Conservation (phyloP, 2,797 vertebrate species). For the Sebastolobus alascanus region DNA sequence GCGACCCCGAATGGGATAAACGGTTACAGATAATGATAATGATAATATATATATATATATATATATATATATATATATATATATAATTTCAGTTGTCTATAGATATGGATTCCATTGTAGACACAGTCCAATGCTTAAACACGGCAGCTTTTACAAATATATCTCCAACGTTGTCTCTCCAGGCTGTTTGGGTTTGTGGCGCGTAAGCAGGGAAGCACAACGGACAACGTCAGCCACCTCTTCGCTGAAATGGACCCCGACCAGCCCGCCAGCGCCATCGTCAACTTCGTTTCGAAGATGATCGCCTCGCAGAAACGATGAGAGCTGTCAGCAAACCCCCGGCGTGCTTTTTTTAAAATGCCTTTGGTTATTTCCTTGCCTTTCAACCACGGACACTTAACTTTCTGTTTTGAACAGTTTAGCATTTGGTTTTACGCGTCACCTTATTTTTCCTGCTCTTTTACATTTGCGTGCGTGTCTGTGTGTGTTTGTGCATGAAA, state of each 20-base stretch:
- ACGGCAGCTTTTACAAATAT: accelerated
- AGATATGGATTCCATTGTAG: not conserved
- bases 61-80: not conserved
- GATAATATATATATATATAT: too few species aligned
- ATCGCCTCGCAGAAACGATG: constrained; percentile 94
- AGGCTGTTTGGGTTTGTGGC: constrained; percentile 99
- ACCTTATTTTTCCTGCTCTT: constrained; percentile 71
- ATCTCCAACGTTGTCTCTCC: not conserved
- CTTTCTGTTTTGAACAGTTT: constrained; percentile 51
- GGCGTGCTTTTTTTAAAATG: constrained; percentile 31
- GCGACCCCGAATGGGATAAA: too few species aligned
- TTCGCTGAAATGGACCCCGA: constrained; percentile 96
- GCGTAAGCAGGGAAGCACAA: constrained; percentile 97
- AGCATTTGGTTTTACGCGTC: constrained; percentile 52
- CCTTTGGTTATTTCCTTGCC: constrained; percentile 63
- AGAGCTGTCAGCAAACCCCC: constrained; percentile 71
- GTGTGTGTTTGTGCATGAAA: not conserved
- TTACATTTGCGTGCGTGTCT: constrained; percentile 40
- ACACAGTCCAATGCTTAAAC: not conserved
- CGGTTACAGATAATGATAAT: too few species aligned
- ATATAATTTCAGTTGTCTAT: not conserved
- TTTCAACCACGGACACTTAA: constrained; percentile 57
- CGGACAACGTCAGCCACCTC: constrained; percentile 98
- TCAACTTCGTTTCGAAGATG: constrained; percentile 98
- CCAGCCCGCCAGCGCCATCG: constrained; percentile 95